Evolutionary conservation across 2,113 vertebrate species (phyloP).

Genomic region (Cnemophilus loriae): DNA sequence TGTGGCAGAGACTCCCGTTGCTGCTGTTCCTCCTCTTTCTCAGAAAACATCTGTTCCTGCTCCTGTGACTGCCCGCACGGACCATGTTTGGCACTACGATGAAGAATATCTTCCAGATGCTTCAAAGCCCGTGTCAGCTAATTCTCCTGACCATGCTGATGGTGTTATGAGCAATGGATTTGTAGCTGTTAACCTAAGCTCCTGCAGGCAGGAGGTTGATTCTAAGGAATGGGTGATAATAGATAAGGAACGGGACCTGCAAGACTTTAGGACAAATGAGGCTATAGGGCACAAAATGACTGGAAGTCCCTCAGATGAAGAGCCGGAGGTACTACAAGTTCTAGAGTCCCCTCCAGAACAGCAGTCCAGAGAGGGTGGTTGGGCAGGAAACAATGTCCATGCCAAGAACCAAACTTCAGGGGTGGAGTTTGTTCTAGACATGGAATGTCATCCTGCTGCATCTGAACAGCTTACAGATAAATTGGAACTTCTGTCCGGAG

Average conservation of each 20-base stretch:
- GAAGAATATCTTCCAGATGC: conserved; percentile 86
- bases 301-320: conserved; percentile 89
- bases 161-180: conserved; percentile 88
- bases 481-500: conserved; percentile 81
- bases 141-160: conserved; percentile 84
- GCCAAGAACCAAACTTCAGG: conserved; percentile 58
- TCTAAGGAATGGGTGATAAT: conserved; percentile 97
- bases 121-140: conserved; percentile 83
- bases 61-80: conserved; percentile 54
- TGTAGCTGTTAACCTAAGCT: conserved; percentile 91
- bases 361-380: conserved; percentile 60
- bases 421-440: conserved; percentile 55
- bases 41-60: conserved; percentile 67
- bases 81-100: conserved; percentile 90
- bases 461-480: conserved; percentile 76
- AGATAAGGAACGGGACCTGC: conserved; percentile 84
- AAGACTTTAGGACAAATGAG: conserved; percentile 79
- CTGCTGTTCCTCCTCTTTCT: conserved; percentile 63
- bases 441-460: conserved; percentile 55
- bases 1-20: conserved; percentile 66
- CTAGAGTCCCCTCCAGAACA: conserved; percentile 77
- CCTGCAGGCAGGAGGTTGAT: conserved; percentile 89
- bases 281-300: conserved; percentile 79
- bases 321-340: conserved; percentile 85
- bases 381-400: conserved; percentile 38